These are phyloP conservation scores for Poeciliopsis turneri DNA, from an alignment of 2,797 vertebrate genomes.

Conservation along the genomic window DNA sequence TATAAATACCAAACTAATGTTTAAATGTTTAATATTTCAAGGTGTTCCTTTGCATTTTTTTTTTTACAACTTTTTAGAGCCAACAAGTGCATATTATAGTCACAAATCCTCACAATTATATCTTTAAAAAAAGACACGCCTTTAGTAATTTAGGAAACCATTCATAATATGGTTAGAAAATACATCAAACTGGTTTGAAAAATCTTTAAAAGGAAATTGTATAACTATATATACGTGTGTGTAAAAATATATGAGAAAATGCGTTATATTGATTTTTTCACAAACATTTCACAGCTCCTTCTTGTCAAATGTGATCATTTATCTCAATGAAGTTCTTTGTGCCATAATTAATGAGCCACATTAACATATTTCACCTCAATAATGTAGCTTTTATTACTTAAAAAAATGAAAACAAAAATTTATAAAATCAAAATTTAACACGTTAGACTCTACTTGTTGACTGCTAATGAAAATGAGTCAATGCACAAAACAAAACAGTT, in stretches of 20 bases:
- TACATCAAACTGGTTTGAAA: background rate
- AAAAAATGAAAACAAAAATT: background rate
- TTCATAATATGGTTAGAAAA: background rate
- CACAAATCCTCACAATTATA: no score
- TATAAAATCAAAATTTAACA: background rate
- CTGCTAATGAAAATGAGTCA: background rate
- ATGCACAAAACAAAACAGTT: background rate
- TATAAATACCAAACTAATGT: background rate
- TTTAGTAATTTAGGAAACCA: background rate
- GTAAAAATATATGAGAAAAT: background rate
- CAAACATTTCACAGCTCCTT: background rate
- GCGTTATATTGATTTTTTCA: background rate
- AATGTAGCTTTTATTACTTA: background rate
- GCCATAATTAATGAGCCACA: background rate
- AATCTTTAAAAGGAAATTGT: no score
- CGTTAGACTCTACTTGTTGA: background rate
- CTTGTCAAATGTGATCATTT: background rate
- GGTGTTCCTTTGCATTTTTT: background rate
- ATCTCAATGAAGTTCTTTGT: background rate
- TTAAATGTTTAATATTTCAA: background rate
- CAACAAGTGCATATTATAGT: background rate
- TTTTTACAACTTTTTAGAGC: background rate
- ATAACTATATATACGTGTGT: background rate
- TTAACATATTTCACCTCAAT: background rate
- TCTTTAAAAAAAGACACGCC: background rate